Evolutionary conservation across 2,797 vertebrate genomes (phyloP).

Genomic region (Craterocephalus amniculus): DNA sequence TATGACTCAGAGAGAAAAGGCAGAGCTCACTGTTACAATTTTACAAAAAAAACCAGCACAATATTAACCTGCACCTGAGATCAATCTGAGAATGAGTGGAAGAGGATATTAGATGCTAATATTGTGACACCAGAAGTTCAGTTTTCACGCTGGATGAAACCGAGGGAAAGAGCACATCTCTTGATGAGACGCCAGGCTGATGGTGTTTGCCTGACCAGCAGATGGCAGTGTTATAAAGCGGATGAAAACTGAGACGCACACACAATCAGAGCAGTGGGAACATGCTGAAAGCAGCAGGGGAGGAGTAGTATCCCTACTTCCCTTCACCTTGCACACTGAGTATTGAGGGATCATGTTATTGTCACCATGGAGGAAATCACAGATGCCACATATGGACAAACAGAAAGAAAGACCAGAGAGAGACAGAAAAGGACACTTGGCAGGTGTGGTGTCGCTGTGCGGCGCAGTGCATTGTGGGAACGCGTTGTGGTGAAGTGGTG

Average conservation of each 20-base stretch:
- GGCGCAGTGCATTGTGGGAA: conserved; percentile 60
- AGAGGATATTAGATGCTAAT: conserved; percentile 1
- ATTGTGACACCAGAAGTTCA: neutral
- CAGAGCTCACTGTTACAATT: neutral
- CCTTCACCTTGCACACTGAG: conserved; percentile 17
- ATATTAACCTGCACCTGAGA: neutral
- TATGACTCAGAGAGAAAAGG: conserved; percentile 1
- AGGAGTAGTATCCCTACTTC: conserved; percentile 34
- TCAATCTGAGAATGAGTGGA: conserved; percentile 6
- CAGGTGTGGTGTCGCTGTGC: conserved; percentile 57
- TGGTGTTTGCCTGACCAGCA: conserved; percentile 61
- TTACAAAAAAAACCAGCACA: neutral
- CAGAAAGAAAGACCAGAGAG: conserved; percentile 10
- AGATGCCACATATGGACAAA: conserved; percentile 2
- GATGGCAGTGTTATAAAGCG: conserved; percentile 68
- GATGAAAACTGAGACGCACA: conserved; percentile 32
- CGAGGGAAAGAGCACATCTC: neutral
- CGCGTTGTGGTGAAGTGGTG: conserved; percentile 63
- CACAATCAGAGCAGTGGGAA: conserved; percentile 41
- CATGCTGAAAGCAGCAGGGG: conserved; percentile 50
- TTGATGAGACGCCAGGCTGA: neutral
- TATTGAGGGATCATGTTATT: neutral
- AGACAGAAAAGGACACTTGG: conserved; percentile 18
- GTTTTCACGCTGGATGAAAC: conserved; percentile 2
- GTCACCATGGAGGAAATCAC: neutral